A percentile compares a stretch with the other conserved stretches of the same genome.
Conservation (phyloP, 64 coral and sea anemone species). For the Catalaphyllia jardinei region DNA sequence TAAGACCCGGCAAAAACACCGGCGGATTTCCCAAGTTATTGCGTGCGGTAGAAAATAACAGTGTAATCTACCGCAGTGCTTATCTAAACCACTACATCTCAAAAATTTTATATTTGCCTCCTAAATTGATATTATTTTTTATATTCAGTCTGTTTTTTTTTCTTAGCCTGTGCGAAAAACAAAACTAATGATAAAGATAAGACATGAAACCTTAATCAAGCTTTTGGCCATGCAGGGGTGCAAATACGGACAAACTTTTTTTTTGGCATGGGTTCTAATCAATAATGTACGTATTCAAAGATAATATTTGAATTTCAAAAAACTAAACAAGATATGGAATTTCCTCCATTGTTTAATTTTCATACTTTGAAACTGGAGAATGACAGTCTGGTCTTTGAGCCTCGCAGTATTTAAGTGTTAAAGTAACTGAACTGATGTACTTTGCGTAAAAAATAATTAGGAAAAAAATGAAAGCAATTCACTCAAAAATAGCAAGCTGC, state of each 20-base stretch:
- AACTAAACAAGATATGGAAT: not conserved
- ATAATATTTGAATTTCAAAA: slow-evolving; percentile 10
- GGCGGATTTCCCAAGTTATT: not conserved
- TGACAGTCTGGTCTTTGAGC: not conserved
- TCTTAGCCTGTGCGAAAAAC: too few relatives aligned
- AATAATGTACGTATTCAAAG: not conserved
- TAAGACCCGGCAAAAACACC: not conserved
- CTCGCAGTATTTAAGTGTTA: not conserved
- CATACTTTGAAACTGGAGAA: not conserved
- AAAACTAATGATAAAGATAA: too few relatives aligned
- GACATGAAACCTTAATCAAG: not conserved
- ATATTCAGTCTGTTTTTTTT: too few relatives aligned
- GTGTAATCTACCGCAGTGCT: not conserved
- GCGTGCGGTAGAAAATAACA: not conserved
- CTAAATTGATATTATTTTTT: too few relatives aligned
- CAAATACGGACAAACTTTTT: not conserved
- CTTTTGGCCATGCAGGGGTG: not conserved
- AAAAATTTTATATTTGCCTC: not conserved
- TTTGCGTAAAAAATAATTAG: not conserved
- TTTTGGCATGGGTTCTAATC: not conserved
- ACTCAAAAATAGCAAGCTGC: not conserved
- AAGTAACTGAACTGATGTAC: not conserved
- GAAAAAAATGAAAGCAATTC: not conserved
- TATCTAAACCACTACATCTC: not conserved
- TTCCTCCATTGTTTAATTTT: not conserved